A percentile compares a stretch with the other conserved stretches of the same genome.
Conservation (phyloP, 2,888 invertebrate genomes). For the Bombyx huttoni region DNA sequence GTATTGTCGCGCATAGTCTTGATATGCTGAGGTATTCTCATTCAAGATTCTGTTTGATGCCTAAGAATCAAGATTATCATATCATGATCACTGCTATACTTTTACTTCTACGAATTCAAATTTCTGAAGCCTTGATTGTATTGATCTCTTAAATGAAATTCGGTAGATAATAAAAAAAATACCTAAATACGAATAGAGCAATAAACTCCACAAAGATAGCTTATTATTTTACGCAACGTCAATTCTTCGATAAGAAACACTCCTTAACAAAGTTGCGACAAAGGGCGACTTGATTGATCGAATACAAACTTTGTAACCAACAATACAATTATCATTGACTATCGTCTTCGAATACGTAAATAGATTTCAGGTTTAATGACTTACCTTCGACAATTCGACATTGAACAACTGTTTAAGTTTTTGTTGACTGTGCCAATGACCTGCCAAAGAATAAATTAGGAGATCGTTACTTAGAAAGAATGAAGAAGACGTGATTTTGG, state of each 20-base stretch:
- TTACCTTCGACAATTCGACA: neutral
- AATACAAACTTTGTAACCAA: neutral
- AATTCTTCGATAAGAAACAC: neutral
- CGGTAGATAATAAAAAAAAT: too few relatives aligned
- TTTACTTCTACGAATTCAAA: too few relatives aligned
- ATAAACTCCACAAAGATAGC: neutral
- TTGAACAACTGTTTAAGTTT: neutral
- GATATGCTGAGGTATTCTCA: too few relatives aligned
- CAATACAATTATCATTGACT: neutral
- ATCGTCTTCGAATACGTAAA: neutral
- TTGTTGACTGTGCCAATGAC: neutral
- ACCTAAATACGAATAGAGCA: too few relatives aligned
- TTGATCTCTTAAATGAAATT: too few relatives aligned
- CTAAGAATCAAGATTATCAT: too few relatives aligned
- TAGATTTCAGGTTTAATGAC: neutral
- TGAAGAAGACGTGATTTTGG: neutral
- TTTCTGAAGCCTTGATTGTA: too few relatives aligned
- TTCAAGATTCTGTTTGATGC: too few relatives aligned
- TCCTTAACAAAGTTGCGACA: neutral
- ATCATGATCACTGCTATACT: too few relatives aligned
- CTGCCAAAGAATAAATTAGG: neutral
- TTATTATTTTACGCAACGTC: constrained; percentile 6
- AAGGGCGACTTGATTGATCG: neutral
- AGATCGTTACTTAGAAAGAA: neutral
- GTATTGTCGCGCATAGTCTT: too few relatives aligned